Percentiles rank a stretch among this genome's conserved stretches.
Conservation (phyloP, 2,888 invertebrate species). For the Cecidostiba fungosa region DNA sequence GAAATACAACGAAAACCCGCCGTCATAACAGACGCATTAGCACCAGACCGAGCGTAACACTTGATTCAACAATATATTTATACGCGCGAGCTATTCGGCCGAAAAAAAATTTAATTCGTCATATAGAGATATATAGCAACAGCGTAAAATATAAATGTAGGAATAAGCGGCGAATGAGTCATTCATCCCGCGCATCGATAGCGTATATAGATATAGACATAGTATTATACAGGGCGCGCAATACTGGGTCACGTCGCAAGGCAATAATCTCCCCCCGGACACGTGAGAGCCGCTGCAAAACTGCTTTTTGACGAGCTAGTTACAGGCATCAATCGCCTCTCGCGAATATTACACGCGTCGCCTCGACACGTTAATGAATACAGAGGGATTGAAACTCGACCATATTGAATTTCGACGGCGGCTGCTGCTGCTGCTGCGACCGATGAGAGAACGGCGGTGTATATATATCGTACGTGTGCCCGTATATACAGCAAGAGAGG, state of each 20-base stretch:
- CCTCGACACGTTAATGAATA: constrained; percentile 48
- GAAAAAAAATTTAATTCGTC: no score
- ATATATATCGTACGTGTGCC: background rate
- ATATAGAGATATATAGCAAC: no score
- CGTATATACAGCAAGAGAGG: background rate
- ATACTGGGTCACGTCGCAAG: background rate
- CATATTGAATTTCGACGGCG: constrained; percentile 54
- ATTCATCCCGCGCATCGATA: no score
- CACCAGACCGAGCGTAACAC: no score
- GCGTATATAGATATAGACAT: no score
- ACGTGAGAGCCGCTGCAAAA: background rate
- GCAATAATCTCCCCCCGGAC: constrained; percentile 20
- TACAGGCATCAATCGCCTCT: constrained; percentile 51
- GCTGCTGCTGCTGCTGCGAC: background rate
- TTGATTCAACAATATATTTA: no score
- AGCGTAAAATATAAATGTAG: no score
- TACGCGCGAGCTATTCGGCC: no score
- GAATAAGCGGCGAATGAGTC: no score
- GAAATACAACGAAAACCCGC: background rate
- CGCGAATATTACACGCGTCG: constrained; percentile 40
- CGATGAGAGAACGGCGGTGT: background rate
- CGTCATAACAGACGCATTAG: no score
- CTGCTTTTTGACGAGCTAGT: constrained; percentile 41
- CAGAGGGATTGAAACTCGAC: constrained; percentile 55
- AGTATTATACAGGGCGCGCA: no score